These are phyloP conservation scores for Calcarius lapponicus DNA, from an alignment of 2,797 vertebrate genomes.

Conservation along the genomic window DNA sequence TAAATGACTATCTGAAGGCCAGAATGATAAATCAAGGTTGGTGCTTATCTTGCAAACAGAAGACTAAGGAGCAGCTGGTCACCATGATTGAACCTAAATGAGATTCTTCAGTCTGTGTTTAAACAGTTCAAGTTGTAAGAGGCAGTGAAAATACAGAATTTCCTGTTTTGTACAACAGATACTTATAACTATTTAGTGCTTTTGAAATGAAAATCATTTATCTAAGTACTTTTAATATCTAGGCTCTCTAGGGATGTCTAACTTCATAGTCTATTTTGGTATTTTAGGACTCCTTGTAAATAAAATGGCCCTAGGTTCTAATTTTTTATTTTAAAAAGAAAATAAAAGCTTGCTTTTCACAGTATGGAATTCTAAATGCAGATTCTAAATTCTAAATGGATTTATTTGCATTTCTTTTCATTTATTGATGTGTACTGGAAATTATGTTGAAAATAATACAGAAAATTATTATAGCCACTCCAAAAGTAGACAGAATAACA, in stretches of 20 bases:
- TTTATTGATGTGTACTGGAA: neutral
- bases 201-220: neutral
- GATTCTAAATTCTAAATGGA: neutral
- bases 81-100: neutral
- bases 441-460: neutral
- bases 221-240: neutral
- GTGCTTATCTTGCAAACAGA: neutral
- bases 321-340: neutral
- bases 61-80: slow-evolving; percentile 5
- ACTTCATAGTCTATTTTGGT: neutral
- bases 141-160: neutral
- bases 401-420: neutral
- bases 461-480: neutral
- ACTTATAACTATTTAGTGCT: neutral
- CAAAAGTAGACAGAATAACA: neutral
- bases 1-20: neutral
- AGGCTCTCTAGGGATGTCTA: neutral
- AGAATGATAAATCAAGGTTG: neutral
- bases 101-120: neutral
- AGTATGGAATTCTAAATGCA: neutral
- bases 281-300: neutral
- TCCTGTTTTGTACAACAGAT: neutral
- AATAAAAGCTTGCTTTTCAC: neutral
- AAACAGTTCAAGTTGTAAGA: neutral
- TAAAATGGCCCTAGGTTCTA: neutral